These are phyloP conservation scores for Oreotrochilus melanogaster DNA, from an alignment of 2,113 vertebrate genomes.

Conservation along the genomic window DNA sequence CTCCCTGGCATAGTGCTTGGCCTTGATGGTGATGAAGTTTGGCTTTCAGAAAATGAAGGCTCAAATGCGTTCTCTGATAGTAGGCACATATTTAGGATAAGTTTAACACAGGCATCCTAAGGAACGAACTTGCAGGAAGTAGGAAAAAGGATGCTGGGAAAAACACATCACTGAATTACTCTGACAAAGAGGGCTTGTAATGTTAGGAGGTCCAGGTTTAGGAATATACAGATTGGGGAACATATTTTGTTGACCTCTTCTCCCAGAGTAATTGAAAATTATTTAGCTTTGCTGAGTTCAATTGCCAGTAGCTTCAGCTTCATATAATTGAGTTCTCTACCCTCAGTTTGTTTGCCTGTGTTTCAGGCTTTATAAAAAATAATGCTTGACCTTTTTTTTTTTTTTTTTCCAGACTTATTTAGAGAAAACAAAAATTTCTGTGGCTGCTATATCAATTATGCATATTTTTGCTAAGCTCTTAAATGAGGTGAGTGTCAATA, in stretches of 20 bases:
- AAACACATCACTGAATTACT: background rate
- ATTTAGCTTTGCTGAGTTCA: slow-evolving; percentile 58
- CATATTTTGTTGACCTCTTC: slow-evolving; percentile 48
- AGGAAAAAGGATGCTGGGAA: background rate
- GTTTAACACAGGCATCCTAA: background rate
- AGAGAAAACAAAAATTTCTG: slow-evolving; percentile 39
- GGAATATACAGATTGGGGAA: slow-evolving; percentile 6
- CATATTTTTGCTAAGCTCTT: background rate
- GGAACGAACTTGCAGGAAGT: background rate
- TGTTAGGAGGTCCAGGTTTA: background rate
- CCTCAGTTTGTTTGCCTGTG: slow-evolving; percentile 51
- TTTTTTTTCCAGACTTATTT: slow-evolving; percentile 57
- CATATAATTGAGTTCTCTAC: slow-evolving; percentile 59
- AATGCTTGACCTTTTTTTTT: slow-evolving; percentile 65
- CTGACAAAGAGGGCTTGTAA: background rate
- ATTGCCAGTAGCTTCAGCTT: slow-evolving; percentile 44
- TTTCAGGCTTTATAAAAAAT: slow-evolving; percentile 50
- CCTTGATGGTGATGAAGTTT: background rate
- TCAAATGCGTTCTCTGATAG: background rate
- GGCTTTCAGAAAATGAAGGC: background rate
- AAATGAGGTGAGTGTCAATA: slow-evolving; percentile 10
- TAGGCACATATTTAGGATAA: background rate
- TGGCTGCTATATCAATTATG: background rate
- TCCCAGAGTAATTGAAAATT: slow-evolving; percentile 66
- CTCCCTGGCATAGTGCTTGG: background rate